Conservation (phyloP, 2,888 invertebrate species). For the Pocota personata region DNA sequence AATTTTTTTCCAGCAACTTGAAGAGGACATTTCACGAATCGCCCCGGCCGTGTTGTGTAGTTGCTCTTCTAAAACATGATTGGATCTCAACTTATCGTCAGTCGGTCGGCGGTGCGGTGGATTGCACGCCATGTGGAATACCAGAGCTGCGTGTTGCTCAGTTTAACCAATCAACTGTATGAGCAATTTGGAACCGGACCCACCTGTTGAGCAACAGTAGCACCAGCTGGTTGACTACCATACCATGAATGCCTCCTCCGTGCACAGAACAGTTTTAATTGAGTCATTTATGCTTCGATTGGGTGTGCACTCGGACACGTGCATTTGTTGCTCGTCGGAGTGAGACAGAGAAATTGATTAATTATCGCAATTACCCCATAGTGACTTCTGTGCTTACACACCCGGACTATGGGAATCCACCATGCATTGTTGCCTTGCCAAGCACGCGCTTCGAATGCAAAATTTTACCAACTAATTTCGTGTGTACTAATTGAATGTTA, state of each 20-base stretch:
- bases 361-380: slow-evolving; percentile 66
- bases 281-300: slow-evolving; percentile 68
- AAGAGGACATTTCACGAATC: slow-evolving; percentile 23
- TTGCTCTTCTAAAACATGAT: slow-evolving; percentile 43
- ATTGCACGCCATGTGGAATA: neutral
- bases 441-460: slow-evolving; percentile 29
- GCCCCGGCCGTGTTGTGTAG: neutral
- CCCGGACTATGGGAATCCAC: neutral
- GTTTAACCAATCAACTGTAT: slow-evolving; percentile 48
- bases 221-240: neutral
- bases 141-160: slow-evolving; percentile 14
- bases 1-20: slow-evolving; percentile 14
- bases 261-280: slow-evolving; percentile 58
- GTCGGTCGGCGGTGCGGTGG: neutral
- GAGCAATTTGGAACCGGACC: slow-evolving; percentile 60
- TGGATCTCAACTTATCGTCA: slow-evolving; percentile 27
- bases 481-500: slow-evolving; percentile 58
- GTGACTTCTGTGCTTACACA: slow-evolving; percentile 64
- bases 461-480: slow-evolving; percentile 51
- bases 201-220: slow-evolving; percentile 48
- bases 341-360: slow-evolving; percentile 60
- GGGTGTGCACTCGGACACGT: slow-evolving; percentile 52
- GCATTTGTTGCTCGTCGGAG: slow-evolving; percentile 12
- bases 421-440: slow-evolving; percentile 21
- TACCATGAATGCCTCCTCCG: slow-evolving; percentile 23